These are phyloP conservation scores for Hipposideros armiger DNA, from an alignment of 2,113 vertebrate species.

Conservation along the genomic window DNA sequence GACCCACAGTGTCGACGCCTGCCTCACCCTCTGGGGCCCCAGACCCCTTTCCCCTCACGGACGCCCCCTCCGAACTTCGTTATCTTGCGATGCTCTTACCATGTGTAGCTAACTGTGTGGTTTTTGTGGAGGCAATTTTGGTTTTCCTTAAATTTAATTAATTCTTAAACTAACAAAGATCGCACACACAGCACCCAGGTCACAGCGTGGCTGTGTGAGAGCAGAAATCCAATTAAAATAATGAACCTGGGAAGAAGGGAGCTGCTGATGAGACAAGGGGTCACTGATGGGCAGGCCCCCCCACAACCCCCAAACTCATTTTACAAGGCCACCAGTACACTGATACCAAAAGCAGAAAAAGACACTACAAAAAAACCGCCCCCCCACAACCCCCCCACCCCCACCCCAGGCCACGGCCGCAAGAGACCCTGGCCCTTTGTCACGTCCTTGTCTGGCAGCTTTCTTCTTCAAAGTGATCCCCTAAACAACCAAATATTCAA, in stretches of 20 bases:
- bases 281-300: no score
- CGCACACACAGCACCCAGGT: background rate
- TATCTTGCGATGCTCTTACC: no score
- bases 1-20: no score
- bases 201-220: background rate
- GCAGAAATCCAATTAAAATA: background rate
- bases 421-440: no score
- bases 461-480: background rate
- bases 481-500: background rate
- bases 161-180: background rate
- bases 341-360: no score
- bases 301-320: no score
- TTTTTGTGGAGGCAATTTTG: background rate
- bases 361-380: no score
- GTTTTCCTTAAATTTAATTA: background rate
- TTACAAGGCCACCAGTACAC: no score
- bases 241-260: no score
- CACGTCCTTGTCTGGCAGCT: accelerated
- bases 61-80: background rate
- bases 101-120: background rate
- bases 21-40: no score
- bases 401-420: background rate
- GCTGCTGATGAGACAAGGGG: accelerated
- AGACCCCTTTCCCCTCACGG: no score
- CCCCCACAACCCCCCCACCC: no score